These are phyloP conservation scores for Trypoxylus dichotomus DNA, from an alignment of 1,140 invertebrate genomes.

Conservation along the genomic window DNA sequence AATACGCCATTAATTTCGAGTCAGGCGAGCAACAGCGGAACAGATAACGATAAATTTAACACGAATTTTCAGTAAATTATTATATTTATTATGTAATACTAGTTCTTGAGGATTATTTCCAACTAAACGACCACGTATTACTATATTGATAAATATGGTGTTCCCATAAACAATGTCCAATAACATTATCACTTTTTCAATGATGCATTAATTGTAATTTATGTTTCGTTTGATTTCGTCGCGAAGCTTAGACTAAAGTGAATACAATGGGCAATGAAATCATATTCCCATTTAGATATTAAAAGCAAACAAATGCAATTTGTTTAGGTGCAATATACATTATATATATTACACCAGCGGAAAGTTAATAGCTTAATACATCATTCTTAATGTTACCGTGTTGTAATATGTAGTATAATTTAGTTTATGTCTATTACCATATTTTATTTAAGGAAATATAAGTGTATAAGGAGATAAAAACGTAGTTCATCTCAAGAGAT, in stretches of 20 bases:
- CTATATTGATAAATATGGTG: not conserved
- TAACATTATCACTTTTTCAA: not conserved
- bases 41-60: constrained; percentile 6
- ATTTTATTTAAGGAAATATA: no score
- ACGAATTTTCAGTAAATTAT: constrained; percentile 13
- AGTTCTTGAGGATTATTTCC: not conserved
- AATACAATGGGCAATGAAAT: not conserved
- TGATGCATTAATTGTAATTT: no score
- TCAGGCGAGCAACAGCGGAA: not conserved
- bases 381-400: not conserved
- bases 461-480: no score
- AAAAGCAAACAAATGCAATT: not conserved
- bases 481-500: no score
- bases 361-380: not conserved
- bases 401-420: not conserved
- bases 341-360: not conserved
- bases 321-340: not conserved
- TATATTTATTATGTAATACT: not conserved
- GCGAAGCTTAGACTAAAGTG: not conserved
- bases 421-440: no score
- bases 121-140: not conserved
- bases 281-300: not conserved
- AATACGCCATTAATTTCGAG: not conserved
- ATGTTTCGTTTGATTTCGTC: no score
- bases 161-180: not conserved